These are phyloP conservation scores for Drosophila orosa DNA, from an alignment of 1,140 invertebrate species.

Conservation along the genomic window DNA sequence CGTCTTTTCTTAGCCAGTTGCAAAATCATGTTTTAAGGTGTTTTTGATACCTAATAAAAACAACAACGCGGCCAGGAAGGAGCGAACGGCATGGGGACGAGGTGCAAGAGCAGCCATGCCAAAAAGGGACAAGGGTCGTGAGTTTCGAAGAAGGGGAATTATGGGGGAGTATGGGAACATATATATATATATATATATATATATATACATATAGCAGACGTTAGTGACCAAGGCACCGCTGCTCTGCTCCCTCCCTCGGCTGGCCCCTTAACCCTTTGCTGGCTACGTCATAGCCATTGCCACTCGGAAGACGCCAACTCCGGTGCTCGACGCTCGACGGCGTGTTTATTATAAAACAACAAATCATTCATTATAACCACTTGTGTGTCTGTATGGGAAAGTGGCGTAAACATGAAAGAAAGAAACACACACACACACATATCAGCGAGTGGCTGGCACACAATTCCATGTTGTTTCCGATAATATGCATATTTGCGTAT, in stretches of 20 bases:
- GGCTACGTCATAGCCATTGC: slow-evolving; percentile 67
- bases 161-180: slow-evolving; percentile 24
- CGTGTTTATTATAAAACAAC: slow-evolving; percentile 84
- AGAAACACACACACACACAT: slow-evolving; percentile 52
- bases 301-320: slow-evolving; percentile 54
- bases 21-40: slow-evolving; percentile 83
- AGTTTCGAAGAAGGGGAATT: slow-evolving; percentile 13
- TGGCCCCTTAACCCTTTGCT: slow-evolving; percentile 41
- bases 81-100: slow-evolving; percentile 13
- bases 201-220: slow-evolving; percentile 13
- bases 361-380: slow-evolving; percentile 84
- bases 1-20: slow-evolving; percentile 65
- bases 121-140: slow-evolving; percentile 55
- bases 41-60: slow-evolving; percentile 83
- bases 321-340: slow-evolving; percentile 48
- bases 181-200: not conserved
- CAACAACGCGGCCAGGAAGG: slow-evolving; percentile 62
- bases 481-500: slow-evolving; percentile 83
- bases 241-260: slow-evolving; percentile 15
- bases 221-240: slow-evolving; percentile 29
- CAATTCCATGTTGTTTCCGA: slow-evolving; percentile 48
- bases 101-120: slow-evolving; percentile 64
- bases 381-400: slow-evolving; percentile 78
- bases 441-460: slow-evolving; percentile 3
- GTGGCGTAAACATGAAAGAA: slow-evolving; percentile 82